Percentiles rank a stretch among this genome's conserved stretches.
Conservation (phyloP, 2,797 vertebrate species). For the Phalloptychus januarius region DNA sequence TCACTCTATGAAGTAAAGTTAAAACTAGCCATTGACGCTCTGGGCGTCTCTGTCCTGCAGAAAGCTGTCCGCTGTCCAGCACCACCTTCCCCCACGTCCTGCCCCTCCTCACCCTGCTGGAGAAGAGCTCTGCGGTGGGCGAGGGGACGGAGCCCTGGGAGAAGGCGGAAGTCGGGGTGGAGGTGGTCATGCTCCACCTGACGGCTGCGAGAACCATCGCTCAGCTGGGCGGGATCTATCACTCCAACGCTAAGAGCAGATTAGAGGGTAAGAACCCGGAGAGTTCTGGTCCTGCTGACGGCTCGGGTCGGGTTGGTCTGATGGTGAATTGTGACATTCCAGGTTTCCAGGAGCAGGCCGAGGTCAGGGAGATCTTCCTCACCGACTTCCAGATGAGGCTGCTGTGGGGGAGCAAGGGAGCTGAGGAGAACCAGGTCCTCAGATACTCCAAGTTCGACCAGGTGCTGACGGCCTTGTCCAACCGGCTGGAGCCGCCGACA, state of each 20-base stretch:
- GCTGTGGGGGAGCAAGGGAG: slow-evolving; percentile 92
- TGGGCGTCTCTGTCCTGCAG: slow-evolving; percentile 64
- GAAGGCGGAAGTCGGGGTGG: slow-evolving; percentile 82
- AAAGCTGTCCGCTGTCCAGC: slow-evolving; percentile 84
- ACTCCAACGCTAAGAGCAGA: slow-evolving; percentile 86
- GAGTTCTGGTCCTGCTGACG: background rate
- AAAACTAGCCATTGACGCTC: background rate
- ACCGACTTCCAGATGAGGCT: slow-evolving; percentile 96
- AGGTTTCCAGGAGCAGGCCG: slow-evolving; percentile 87
- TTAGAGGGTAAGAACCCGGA: slow-evolving; percentile 81
- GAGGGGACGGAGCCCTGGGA: slow-evolving; percentile 89
- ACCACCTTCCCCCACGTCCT: slow-evolving; percentile 91
- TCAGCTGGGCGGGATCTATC: slow-evolving; percentile 87
- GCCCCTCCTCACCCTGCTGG: slow-evolving; percentile 90
- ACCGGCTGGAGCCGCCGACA: slow-evolving; percentile 87
- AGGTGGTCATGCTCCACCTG: slow-evolving; percentile 92
- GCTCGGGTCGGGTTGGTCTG: background rate
- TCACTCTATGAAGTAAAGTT: background rate
- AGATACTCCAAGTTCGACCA: slow-evolving; percentile 92
- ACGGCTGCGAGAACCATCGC: slow-evolving; percentile 89
- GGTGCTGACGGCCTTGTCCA: slow-evolving; percentile 91
- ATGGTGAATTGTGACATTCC: slow-evolving; percentile 17
- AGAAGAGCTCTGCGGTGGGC: slow-evolving; percentile 78
- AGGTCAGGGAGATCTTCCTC: slow-evolving; percentile 88
- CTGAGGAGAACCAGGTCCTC: slow-evolving; percentile 83